Evolutionary conservation across 2,888 invertebrate genomes (phyloP).

Genomic region (Mylabris sibirica): DNA sequence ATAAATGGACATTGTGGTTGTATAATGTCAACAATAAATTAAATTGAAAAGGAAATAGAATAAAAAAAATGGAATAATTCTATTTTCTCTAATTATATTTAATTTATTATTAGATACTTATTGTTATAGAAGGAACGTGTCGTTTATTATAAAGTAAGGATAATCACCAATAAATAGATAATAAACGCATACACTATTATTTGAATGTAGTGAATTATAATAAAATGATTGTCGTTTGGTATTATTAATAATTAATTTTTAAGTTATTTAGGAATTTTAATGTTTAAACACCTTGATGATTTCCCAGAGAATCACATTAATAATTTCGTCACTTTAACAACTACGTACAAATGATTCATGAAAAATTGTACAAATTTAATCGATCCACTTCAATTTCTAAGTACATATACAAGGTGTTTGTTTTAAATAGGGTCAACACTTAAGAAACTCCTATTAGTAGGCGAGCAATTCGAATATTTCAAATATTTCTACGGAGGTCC

Average conservation of each 20-base stretch:
- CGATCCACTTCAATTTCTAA: not conserved
- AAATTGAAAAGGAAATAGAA: slow-evolving; percentile 28
- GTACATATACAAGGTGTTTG: not conserved
- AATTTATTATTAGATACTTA: not conserved
- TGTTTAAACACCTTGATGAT: slow-evolving; percentile 32
- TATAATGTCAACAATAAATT: slow-evolving; percentile 30
- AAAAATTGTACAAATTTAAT: not conserved
- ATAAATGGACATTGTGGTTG: not conserved
- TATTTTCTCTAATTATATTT: not conserved
- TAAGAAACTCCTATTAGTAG: too few species aligned
- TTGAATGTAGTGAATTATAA: slow-evolving; percentile 28
- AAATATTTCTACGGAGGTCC: too few species aligned
- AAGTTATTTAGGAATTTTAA: slow-evolving; percentile 30
- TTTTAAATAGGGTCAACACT: too few species aligned
- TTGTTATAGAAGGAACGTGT: slow-evolving; percentile 20
- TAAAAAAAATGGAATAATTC: not conserved
- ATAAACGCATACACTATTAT: slow-evolving; percentile 22
- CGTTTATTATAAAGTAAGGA: not conserved
- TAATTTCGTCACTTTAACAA: slow-evolving; percentile 27
- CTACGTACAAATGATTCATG: not conserved
- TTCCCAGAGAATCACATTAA: slow-evolving; percentile 35
- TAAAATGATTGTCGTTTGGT: slow-evolving; percentile 22
- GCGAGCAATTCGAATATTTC: too few species aligned
- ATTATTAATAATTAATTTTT: slow-evolving; percentile 32
- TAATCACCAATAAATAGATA: slow-evolving; percentile 25